These are phyloP conservation scores for Donacobius atricapilla DNA, from an alignment of 2,113 vertebrate genomes.

Conservation along the genomic window DNA sequence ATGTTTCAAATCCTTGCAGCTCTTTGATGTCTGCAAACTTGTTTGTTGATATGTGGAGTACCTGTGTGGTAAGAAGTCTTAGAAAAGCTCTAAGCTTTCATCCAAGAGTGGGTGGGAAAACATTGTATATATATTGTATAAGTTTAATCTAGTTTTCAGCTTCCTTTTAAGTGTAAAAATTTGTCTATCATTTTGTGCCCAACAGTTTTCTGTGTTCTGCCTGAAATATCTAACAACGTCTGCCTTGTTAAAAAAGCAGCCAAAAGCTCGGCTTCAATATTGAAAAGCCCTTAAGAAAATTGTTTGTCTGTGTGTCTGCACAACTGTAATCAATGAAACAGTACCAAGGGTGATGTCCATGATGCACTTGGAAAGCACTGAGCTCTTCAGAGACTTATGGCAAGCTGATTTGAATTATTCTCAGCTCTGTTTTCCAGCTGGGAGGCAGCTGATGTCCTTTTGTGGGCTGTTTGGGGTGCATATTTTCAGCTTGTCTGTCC, in stretches of 20 bases:
- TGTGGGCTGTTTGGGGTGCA: neutral
- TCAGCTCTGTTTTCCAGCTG: neutral
- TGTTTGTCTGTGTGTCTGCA: neutral
- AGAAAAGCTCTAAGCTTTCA: conserved; percentile 3
- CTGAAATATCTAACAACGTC: neutral
- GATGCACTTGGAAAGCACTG: neutral
- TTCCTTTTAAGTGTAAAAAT: conserved; percentile 34
- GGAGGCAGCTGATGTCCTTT: neutral
- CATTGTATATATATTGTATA: neutral
- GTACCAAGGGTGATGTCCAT: neutral
- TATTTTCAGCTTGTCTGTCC: neutral
- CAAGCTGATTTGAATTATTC: neutral
- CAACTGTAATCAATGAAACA: rapidly evolving
- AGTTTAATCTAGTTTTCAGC: conserved; percentile 40
- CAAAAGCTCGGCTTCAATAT: neutral
- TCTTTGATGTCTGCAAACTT: conserved; percentile 28
- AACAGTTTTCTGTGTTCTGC: neutral
- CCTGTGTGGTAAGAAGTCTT: neutral
- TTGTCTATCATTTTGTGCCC: neutral
- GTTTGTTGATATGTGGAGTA: conserved; percentile 23
- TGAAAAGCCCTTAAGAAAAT: neutral
- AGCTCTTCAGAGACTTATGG: rapidly evolving
- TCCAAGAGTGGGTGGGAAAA: conserved; percentile 13
- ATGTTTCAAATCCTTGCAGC: conserved; percentile 3
- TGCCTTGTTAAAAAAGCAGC: neutral